phyloP scores from a whole-genome alignment of 2,113 vertebrate genomes.

The Willisornis vidua region DNA sequence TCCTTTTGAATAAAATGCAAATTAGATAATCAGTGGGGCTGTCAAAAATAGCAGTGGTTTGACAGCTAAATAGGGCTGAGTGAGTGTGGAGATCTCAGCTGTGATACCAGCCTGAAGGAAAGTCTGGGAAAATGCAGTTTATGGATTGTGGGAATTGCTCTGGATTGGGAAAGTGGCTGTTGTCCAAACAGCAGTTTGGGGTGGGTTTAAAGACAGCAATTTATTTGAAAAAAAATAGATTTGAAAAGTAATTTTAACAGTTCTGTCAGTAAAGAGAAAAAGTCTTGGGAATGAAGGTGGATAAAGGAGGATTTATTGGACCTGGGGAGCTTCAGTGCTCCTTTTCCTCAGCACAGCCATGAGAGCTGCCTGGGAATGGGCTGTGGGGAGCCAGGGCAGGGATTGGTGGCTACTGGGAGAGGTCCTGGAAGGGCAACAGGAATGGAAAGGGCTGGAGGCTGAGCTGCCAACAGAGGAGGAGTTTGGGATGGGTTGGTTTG shows the following conservation, averaged over 20 bases:
- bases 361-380: background rate
- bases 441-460: fast-evolving
- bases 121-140: background rate
- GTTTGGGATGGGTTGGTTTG: fast-evolving
- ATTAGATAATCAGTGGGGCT: conserved; percentile 37
- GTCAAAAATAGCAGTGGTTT: conserved; percentile 9
- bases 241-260: background rate
- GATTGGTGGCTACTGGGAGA: fast-evolving
- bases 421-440: background rate
- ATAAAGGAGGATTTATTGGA: background rate
- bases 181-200: background rate
- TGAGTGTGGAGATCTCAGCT: background rate
- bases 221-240: background rate
- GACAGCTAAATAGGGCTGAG: background rate
- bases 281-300: background rate
- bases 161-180: background rate
- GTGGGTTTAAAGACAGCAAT: background rate
- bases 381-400: background rate
- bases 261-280: background rate
- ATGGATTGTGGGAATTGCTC: background rate
- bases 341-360: background rate
- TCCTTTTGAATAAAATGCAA: background rate
- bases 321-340: background rate
- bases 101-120: background rate
- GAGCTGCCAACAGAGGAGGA: background rate